A percentile compares a stretch with the other conserved stretches of the same genome.
Evolutionary conservation across 2,113 vertebrate genomes (phyloP).

Genomic region (Rhynchomys soricoides): DNA sequence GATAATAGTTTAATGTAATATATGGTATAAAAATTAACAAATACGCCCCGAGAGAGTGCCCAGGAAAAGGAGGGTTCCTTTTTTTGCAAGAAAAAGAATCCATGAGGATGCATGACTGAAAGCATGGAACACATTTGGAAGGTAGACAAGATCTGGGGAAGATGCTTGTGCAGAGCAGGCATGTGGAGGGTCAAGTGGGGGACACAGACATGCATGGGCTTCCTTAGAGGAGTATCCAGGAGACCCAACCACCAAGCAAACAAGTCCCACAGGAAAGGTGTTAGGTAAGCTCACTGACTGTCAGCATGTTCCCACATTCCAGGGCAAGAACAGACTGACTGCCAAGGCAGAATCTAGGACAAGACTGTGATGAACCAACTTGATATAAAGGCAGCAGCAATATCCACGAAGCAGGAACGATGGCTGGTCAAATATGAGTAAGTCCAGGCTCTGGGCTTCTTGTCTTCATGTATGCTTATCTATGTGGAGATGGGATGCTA

Average conservation of each 20-base stretch:
- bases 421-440: neutral
- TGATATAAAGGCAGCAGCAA: neutral
- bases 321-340: neutral
- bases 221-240: neutral
- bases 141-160: neutral
- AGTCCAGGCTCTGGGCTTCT: neutral
- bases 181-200: neutral
- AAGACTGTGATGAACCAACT: neutral
- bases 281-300: neutral
- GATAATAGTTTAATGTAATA: neutral
- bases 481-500: neutral
- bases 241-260: neutral
- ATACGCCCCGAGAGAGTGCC: neutral
- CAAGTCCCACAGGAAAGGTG: neutral
- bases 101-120: neutral
- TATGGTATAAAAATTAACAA: neutral
- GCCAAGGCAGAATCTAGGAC: neutral
- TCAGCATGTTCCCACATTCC: neutral
- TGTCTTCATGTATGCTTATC: neutral
- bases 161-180: neutral
- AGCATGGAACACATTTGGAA: neutral
- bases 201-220: neutral
- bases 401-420: neutral
- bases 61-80: neutral
- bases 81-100: conserved; percentile 14